These are phyloP conservation scores for Temnothorax longispinosus DNA, from an alignment of 1,140 invertebrate species.

Conservation along the genomic window DNA sequence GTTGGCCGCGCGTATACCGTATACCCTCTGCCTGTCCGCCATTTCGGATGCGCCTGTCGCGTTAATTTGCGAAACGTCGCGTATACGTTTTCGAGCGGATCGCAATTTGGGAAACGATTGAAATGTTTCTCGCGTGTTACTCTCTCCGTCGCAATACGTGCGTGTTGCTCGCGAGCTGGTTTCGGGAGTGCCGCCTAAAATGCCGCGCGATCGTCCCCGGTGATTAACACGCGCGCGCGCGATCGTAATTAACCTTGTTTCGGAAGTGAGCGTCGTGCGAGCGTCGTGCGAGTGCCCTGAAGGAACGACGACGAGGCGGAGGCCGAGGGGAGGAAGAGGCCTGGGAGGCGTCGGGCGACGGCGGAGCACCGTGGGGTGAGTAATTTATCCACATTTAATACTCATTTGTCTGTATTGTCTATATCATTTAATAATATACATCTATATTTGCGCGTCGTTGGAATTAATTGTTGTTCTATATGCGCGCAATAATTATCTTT, in stretches of 20 bases:
- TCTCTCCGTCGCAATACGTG: background rate
- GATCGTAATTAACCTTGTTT: constrained; percentile 15
- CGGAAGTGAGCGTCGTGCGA: background rate
- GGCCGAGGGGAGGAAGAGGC: background rate
- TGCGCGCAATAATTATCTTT: constrained; percentile 1
- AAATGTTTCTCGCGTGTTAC: background rate
- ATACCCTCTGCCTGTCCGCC: background rate
- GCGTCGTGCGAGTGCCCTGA: background rate
- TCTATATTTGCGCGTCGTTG: background rate
- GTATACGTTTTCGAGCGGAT: background rate
- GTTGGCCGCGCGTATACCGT: background rate
- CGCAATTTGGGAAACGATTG: background rate
- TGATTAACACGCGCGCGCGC: background rate
- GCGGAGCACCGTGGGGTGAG: background rate
- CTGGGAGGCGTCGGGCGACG: background rate
- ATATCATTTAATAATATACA: background rate
- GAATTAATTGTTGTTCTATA: background rate
- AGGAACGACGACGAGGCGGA: background rate
- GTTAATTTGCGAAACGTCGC: background rate
- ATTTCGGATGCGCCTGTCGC: background rate
- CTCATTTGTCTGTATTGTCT: background rate
- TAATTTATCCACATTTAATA: background rate
- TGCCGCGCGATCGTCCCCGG: background rate
- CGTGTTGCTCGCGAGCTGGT: background rate
- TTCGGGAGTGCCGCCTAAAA: background rate